These are phyloP conservation scores for Homarus americanus DNA, from an alignment of 1,140 invertebrate genomes.

Conservation along the genomic window DNA sequence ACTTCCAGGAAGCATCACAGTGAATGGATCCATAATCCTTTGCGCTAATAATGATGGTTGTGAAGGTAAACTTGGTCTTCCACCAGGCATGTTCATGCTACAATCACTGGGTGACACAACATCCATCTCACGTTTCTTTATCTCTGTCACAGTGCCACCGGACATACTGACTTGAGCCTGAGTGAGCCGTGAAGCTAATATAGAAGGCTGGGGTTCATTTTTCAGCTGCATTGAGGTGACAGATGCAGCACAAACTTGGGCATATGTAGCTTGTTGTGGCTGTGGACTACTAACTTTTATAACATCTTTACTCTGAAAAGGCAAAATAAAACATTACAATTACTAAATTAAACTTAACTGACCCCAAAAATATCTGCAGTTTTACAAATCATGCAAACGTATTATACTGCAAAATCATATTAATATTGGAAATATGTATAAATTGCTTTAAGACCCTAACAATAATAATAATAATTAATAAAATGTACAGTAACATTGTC, in stretches of 20 bases:
- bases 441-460: too few species aligned
- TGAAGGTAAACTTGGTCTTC: neutral
- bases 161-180: constrained; percentile 56
- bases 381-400: too few species aligned
- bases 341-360: neutral
- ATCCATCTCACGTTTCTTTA: constrained; percentile 64
- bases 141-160: constrained; percentile 62
- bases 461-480: too few species aligned
- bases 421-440: too few species aligned
- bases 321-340: neutral
- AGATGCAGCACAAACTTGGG: constrained; percentile 67
- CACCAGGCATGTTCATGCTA: constrained; percentile 6
- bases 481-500: too few species aligned
- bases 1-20: constrained; percentile 42
- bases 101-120: constrained; percentile 64
- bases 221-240: constrained; percentile 60
- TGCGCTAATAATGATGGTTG: constrained; percentile 15
- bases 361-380: neutral
- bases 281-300: constrained; percentile 20
- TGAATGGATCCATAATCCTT: constrained; percentile 49
- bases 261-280: constrained; percentile 60
- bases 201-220: constrained; percentile 56
- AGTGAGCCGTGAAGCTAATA: constrained; percentile 61
- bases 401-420: too few species aligned
- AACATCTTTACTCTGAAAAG: constrained; percentile 5